These are phyloP conservation scores for Dione vanillae DNA, from an alignment of 2,888 invertebrate species.

Conservation along the genomic window DNA sequence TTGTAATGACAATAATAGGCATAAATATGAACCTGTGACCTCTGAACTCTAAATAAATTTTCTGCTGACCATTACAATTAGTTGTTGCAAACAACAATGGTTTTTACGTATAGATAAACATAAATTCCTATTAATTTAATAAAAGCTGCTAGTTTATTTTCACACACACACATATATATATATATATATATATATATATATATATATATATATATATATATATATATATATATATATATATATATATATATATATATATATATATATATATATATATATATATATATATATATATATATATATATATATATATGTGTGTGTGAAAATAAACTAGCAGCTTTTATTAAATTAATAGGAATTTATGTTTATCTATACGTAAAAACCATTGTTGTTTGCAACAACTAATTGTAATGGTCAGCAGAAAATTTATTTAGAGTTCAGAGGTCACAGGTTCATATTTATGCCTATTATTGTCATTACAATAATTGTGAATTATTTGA, in stretches of 20 bases:
- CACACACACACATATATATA: too few relatives aligned
- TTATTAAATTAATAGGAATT: not conserved
- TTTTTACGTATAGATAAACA: not conserved
- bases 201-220: too few relatives aligned
- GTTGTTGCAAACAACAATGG: not conserved
- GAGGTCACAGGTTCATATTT: slow-evolving; percentile 1
- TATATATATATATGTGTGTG: too few relatives aligned
- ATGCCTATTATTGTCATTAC: not conserved
- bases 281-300: too few relatives aligned
- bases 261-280: too few relatives aligned
- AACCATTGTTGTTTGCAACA: not conserved
- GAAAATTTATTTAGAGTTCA: not conserved
- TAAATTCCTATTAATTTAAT: not conserved
- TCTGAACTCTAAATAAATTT: not conserved
- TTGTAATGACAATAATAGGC: not conserved
- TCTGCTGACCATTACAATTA: not conserved
- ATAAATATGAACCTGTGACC: slow-evolving; percentile 6
- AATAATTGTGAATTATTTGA: not conserved
- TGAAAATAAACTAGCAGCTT: too few relatives aligned
- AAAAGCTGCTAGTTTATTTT: too few relatives aligned
- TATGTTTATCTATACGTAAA: not conserved
- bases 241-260: too few relatives aligned
- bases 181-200: too few relatives aligned
- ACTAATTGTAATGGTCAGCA: not conserved
- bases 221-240: too few relatives aligned